Conservation (phyloP, 2,888 invertebrate species). For the Nomada hirtipes region DNA sequence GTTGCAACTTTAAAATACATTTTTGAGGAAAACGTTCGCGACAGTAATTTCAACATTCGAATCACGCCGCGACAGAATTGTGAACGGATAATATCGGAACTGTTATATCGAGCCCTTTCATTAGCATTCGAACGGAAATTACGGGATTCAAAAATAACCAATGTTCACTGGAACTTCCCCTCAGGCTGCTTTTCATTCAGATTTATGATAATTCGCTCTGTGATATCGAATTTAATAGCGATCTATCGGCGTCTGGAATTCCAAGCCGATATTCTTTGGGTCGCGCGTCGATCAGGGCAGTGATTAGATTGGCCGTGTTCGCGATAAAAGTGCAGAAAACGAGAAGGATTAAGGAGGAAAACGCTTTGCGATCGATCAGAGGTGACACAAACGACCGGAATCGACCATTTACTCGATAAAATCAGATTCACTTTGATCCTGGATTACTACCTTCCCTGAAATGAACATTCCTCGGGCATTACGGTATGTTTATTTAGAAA, state of each 20-base stretch:
- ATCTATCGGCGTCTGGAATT: not conserved
- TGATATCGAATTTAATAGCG: constrained; percentile 37
- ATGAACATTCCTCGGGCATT: not conserved
- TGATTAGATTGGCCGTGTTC: constrained; percentile 26
- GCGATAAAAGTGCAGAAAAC: constrained; percentile 28
- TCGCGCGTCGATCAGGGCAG: constrained; percentile 17
- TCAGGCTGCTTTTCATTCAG: constrained; percentile 40
- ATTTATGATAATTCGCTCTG: constrained; percentile 49
- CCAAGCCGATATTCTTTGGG: not conserved
- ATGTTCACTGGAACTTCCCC: not conserved
- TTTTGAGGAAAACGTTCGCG: not conserved
- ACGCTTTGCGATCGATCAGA: constrained; percentile 26
- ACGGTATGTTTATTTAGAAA: too few species aligned
- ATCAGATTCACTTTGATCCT: constrained; percentile 44
- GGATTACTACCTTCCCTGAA: constrained; percentile 10
- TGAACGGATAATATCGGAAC: constrained; percentile 26
- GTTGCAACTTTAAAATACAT: too few species aligned
- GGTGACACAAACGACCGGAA: constrained; percentile 31
- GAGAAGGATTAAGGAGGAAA: constrained; percentile 12
- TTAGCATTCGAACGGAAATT: constrained; percentile 40
- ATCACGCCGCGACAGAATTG: not conserved
- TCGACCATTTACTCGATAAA: constrained; percentile 24
- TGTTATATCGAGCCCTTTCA: constrained; percentile 21
- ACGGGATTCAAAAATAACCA: constrained; percentile 5
- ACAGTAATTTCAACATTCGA: not conserved